A percentile compares a stretch with the other conserved stretches of the same genome.
phyloP scores from a whole-genome alignment of 1,140 invertebrate genomes.

The Phocides pigmalion region DNA sequence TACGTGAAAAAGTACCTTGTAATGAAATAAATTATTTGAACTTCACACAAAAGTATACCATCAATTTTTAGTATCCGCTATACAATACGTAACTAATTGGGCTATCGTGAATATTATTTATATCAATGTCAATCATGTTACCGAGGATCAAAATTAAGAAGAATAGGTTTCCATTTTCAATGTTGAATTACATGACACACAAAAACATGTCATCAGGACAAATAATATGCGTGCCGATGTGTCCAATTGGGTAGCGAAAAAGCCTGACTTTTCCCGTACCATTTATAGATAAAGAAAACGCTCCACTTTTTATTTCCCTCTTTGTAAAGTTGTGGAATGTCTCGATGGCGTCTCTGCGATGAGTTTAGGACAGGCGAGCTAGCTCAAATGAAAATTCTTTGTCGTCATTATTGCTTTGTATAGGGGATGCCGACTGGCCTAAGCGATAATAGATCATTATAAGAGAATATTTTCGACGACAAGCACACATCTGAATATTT shows the following conservation, averaged over 20 bases:
- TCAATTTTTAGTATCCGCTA: too few species aligned
- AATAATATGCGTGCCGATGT: constrained; percentile 12
- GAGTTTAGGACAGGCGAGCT: constrained; percentile 48
- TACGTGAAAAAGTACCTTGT: too few species aligned
- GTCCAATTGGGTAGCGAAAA: constrained; percentile 25
- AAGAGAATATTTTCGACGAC: constrained; percentile 15
- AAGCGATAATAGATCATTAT: constrained; percentile 42
- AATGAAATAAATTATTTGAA: too few species aligned
- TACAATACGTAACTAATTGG: too few species aligned
- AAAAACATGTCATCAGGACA: constrained; percentile 14
- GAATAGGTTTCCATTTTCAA: constrained; percentile 8
- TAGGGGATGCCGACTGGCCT: constrained; percentile 36
- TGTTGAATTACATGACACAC: constrained; percentile 3
- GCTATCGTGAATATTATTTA: too few species aligned
- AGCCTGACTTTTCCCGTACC: constrained; percentile 13
- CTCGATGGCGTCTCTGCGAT: constrained; percentile 54
- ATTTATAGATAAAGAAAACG: constrained; percentile 40
- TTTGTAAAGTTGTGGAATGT: constrained; percentile 64
- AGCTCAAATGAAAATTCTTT: constrained; percentile 73
- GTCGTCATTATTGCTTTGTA: constrained; percentile 65
- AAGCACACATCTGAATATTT: too few species aligned
- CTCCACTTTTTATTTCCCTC: constrained; percentile 50
- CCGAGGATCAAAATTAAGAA: too few species aligned
- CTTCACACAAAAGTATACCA: too few species aligned
- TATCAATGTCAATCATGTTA: too few species aligned